phyloP scores from a whole-genome alignment of 2,888 invertebrate species.

The Leptogaster cylindrica region DNA sequence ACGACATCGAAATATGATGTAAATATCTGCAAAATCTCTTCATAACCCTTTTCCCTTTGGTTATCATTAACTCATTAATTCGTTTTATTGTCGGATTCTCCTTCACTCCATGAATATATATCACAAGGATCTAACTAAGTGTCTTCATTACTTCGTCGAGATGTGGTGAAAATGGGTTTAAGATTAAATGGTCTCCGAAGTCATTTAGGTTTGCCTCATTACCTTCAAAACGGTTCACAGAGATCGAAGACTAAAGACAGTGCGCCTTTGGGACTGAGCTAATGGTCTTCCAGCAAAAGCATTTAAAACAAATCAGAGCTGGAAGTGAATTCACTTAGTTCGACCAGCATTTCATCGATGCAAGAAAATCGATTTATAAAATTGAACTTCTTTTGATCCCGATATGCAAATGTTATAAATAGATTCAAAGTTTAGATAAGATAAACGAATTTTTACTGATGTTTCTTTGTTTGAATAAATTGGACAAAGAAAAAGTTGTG shows the following conservation, averaged over 20 bases:
- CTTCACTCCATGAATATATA: conserved; percentile 31
- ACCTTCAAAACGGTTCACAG: conserved; percentile 24
- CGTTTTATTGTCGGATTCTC: conserved; percentile 25
- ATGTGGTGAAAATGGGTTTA: conserved; percentile 38
- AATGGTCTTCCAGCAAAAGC: background rate
- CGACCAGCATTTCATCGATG: no score
- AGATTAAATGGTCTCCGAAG: conserved; percentile 40
- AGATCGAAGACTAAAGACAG: conserved; percentile 25
- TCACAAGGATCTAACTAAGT: conserved; percentile 26
- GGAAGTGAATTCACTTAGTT: no score
- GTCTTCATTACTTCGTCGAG: conserved; percentile 36
- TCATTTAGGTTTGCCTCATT: conserved; percentile 36
- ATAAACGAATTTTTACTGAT: no score
- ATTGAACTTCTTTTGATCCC: no score
- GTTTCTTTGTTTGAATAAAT: no score
- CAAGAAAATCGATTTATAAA: no score
- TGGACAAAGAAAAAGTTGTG: no score
- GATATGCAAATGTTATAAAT: no score
- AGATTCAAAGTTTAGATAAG: no score
- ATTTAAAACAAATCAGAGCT: background rate
- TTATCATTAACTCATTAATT: conserved; percentile 41
- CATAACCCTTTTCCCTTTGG: conserved; percentile 21
- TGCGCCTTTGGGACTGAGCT: background rate
- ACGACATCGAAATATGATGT: conserved; percentile 16
- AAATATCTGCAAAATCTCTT: conserved; percentile 22